phyloP scores from a whole-genome alignment of 2,113 vertebrate species.

The Colossoma macropomum region DNA sequence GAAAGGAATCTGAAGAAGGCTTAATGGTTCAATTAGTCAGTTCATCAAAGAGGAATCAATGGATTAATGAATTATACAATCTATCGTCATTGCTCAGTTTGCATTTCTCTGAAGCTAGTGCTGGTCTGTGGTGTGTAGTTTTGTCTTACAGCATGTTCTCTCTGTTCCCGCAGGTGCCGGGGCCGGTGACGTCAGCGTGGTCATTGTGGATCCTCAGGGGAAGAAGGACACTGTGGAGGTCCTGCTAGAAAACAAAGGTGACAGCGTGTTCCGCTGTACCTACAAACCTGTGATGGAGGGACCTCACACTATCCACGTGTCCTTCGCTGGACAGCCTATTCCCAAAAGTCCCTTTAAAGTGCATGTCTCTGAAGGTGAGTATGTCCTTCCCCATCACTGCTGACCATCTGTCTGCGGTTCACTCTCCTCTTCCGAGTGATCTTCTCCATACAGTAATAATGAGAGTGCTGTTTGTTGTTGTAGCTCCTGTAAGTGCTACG shows the following conservation, averaged over 20 bases:
- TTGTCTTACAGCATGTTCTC: neutral
- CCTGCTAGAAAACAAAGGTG: conserved; percentile 91
- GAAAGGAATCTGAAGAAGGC: too few relatives aligned
- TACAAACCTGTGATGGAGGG: conserved; percentile 91
- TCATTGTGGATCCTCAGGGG: conserved; percentile 92
- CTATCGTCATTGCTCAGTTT: neutral
- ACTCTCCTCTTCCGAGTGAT: conserved; percentile 41
- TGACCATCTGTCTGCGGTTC: neutral
- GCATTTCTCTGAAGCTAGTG: neutral
- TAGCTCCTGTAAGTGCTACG: conserved; percentile 70
- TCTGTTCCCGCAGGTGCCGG: conserved; percentile 83
- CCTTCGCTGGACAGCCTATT: conserved; percentile 87
- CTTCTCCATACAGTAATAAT: neutral
- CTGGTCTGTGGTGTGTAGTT: neutral
- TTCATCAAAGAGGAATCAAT: too few relatives aligned
- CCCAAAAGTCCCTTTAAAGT: conserved; percentile 91
- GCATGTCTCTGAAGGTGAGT: conserved; percentile 90
- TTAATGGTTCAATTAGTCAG: too few relatives aligned
- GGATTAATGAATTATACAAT: too few relatives aligned
- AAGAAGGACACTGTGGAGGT: conserved; percentile 92
- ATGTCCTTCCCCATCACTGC: neutral
- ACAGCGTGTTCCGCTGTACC: conserved; percentile 93
- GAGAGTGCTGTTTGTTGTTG: conserved; percentile 71
- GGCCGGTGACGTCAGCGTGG: conserved; percentile 89
- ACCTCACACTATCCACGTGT: conserved; percentile 85